Conservation (phyloP, 2,797 vertebrate genomes). For the Gymnoscopelus microlampas region DNA sequence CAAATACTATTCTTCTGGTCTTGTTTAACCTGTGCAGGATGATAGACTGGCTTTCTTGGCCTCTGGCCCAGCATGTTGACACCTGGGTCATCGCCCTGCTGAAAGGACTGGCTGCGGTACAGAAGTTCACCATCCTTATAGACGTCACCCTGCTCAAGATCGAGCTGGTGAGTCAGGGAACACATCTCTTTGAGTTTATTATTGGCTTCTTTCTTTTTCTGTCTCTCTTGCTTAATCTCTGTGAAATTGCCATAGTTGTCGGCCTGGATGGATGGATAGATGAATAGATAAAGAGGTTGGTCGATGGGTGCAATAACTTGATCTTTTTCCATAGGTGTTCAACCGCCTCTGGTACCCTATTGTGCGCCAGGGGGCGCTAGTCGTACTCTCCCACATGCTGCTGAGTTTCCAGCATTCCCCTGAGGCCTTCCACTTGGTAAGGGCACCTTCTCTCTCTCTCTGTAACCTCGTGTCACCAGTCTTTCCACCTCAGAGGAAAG, state of each 20-base stretch:
- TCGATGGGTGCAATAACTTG: no score
- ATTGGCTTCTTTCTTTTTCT: not conserved
- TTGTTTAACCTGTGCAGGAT: slow-evolving; percentile 80
- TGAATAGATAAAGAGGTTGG: no score
- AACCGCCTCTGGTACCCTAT: slow-evolving; percentile 97
- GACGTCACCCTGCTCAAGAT: slow-evolving; percentile 98
- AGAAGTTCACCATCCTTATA: slow-evolving; percentile 99
- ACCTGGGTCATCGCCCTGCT: slow-evolving; percentile 96
- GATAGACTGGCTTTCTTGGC: slow-evolving; percentile 99
- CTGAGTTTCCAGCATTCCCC: slow-evolving; percentile 99
- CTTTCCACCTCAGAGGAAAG: no score
- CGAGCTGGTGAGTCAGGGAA: slow-evolving; percentile 87
- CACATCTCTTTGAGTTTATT: slow-evolving; percentile 14
- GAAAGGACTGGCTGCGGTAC: slow-evolving; percentile 95
- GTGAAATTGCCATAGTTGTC: no score
- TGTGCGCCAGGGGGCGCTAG: slow-evolving; percentile 94
- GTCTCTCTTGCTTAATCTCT: no score
- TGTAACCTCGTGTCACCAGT: no score
- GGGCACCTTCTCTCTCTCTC: slow-evolving; percentile 59
- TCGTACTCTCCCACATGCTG: slow-evolving; percentile 97
- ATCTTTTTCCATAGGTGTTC: slow-evolving; percentile 86
- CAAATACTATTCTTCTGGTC: not conserved
- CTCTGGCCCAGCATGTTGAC: slow-evolving; percentile 96
- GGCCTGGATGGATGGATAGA: no score
- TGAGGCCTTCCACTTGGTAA: slow-evolving; percentile 98